phyloP scores from a whole-genome alignment of 2,888 invertebrate genomes.

The Acrobeloides nanus region DNA sequence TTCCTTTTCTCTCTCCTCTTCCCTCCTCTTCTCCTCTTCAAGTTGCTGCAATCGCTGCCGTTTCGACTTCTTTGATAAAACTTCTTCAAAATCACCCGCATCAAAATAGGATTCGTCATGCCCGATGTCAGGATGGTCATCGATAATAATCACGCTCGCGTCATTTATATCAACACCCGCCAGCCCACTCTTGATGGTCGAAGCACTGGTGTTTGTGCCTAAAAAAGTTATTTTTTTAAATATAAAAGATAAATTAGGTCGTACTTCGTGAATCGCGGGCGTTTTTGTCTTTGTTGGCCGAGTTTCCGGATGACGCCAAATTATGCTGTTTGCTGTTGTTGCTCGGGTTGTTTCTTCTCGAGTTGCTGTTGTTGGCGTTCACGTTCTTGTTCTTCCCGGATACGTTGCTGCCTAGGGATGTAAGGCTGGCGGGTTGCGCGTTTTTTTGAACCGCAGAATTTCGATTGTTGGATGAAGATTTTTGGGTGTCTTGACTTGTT shows the following conservation, averaged over 20 bases:
- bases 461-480: conserved; percentile 1
- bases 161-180: conserved; percentile 60
- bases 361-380: conserved; percentile 10
- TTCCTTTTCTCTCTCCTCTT: conserved; percentile 11
- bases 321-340: conserved; percentile 4
- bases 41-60: conserved; percentile 18
- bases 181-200: conserved; percentile 55
- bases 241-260: conserved; percentile 5
- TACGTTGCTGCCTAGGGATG: conserved; percentile 32
- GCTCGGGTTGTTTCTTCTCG: conserved; percentile 8
- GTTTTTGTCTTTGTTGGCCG: conserved; percentile 11
- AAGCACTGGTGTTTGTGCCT: conserved; percentile 1
- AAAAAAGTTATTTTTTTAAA: conserved; percentile 3
- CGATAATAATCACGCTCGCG: conserved; percentile 31
- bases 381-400: conserved; percentile 27
- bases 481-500: neutral
- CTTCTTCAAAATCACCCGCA: conserved; percentile 30
- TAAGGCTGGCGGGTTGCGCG: conserved; percentile 51
- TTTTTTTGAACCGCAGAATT: conserved; percentile 39
- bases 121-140: conserved; percentile 19
- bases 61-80: conserved; percentile 18
- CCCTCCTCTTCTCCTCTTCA: conserved; percentile 22
- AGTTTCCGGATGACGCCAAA: neutral
- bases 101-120: conserved; percentile 9
- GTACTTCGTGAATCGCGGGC: conserved; percentile 19